Conservation (phyloP, 2,113 vertebrate genomes). For the Zosterops borbonicus region DNA sequence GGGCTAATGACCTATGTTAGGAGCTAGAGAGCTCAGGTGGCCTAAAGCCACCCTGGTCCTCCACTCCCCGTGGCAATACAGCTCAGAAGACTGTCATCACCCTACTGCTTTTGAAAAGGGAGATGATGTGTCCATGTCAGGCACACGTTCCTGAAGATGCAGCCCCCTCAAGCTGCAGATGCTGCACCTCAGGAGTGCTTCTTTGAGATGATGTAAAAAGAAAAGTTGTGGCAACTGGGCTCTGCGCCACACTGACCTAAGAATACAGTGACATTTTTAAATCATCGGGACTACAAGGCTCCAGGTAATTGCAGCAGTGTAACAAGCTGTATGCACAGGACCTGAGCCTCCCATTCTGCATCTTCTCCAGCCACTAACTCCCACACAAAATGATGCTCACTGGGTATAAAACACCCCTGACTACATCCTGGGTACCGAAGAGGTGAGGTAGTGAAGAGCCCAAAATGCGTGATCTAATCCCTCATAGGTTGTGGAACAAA, state of each 20-base stretch:
- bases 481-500: fast-evolving
- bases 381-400: neutral
- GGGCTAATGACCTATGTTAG: fast-evolving
- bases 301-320: neutral
- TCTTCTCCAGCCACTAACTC: neutral
- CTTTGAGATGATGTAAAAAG: neutral
- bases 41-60: neutral
- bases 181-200: neutral
- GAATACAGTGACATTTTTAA: neutral
- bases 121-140: neutral
- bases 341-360: neutral
- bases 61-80: neutral
- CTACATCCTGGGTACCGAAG: fast-evolving
- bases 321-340: neutral
- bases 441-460: neutral
- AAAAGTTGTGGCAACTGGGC: neutral
- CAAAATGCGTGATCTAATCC: fast-evolving
- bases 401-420: neutral
- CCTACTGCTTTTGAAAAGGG: neutral
- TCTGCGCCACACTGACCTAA: fast-evolving
- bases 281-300: neutral
- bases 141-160: fast-evolving
- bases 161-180: neutral
- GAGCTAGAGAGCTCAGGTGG: neutral
- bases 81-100: neutral